These are phyloP conservation scores for Triops longicaudatus DNA, from an alignment of 1,140 invertebrate species.

Conservation along the genomic window DNA sequence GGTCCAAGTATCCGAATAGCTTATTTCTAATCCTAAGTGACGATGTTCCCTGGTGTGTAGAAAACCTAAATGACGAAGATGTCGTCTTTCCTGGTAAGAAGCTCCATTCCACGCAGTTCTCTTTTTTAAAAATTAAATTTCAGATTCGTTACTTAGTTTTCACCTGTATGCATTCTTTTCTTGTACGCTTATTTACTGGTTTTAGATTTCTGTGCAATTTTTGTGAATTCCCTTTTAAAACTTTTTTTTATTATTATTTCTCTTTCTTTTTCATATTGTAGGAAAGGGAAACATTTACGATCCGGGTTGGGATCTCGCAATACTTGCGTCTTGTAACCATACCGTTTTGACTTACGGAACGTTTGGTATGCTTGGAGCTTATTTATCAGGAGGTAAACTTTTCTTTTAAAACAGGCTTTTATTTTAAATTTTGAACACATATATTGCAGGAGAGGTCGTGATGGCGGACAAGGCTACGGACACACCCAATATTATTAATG, in stretches of 20 bases:
- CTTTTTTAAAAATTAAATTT: too few relatives aligned
- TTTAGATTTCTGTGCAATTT: too few relatives aligned
- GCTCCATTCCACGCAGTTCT: too few relatives aligned
- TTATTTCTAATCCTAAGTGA: not conserved
- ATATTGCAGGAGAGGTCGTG: not conserved
- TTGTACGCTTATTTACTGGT: too few relatives aligned
- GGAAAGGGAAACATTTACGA: not conserved
- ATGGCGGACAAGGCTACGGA: not conserved
- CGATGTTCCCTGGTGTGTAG: not conserved
- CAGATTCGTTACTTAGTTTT: too few relatives aligned
- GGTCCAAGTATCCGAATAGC: not conserved
- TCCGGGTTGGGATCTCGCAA: not conserved
- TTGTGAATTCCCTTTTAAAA: too few relatives aligned
- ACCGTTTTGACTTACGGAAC: not conserved
- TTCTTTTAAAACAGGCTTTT: not conserved
- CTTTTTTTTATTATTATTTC: not conserved
- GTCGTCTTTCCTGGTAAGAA: slow-evolving; percentile 1
- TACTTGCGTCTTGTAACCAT: not conserved
- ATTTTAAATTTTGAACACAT: not conserved
- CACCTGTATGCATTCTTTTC: too few relatives aligned
- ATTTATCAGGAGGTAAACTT: not conserved
- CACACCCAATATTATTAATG: not conserved
- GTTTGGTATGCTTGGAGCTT: not conserved
- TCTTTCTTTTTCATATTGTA: not conserved
- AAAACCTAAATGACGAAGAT: not conserved